Base-by-base conservation (phyloP, 1,140 invertebrate genomes). In the Aphaenogaster ashmeadi region DNA sequence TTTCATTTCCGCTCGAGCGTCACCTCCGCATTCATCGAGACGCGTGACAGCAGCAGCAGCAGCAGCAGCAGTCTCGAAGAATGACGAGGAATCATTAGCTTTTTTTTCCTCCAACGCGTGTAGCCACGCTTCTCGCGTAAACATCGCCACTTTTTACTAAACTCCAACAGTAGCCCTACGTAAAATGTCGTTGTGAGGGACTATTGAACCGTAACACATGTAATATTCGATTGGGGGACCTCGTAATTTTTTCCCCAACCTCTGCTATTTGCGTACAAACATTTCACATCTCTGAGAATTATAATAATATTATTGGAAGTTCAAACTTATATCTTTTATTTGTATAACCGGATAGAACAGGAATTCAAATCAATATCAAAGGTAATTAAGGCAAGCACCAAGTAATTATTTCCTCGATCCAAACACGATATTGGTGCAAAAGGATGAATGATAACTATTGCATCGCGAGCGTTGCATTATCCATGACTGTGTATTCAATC, bases 1-100 rank as follows among this genome's bases (percentile, higher is more conserved):
- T 84, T 91, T 81, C 87, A 93, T 93, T 93, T 90, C 88, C 88
- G 75, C 78, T 85, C 36, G 50, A 13, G 52, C 44, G 38, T 69
- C 71, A 1, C 27, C 27, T 47, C n/a, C 33, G 47, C 62, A 60
- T 75, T 87, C 66, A 62, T 89, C 27, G 52, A 44, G 47, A 81
- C 6, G 36, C 47, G 47, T 27, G 47, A 56, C 64, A 47, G 58
- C 47, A 38, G 64, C 62, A 47, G 2, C 62, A 47, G 54, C 54
- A 58, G 41, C 62, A 47, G 2, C 64, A 47, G 54, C 54, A 58
- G 41, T 13, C 21, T 69, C 18, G 72, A 36, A 74, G 36, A 86
- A 58, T 27, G 60, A 66, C 52, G 58, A 47, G 52, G 44, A 18
- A 87, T 89, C 90, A 89, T 91, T 88, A 91, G 83, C 64, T 75